phyloP scores from a whole-genome alignment of 1,140 invertebrate genomes.

The Stegodyphus mimosarum region DNA sequence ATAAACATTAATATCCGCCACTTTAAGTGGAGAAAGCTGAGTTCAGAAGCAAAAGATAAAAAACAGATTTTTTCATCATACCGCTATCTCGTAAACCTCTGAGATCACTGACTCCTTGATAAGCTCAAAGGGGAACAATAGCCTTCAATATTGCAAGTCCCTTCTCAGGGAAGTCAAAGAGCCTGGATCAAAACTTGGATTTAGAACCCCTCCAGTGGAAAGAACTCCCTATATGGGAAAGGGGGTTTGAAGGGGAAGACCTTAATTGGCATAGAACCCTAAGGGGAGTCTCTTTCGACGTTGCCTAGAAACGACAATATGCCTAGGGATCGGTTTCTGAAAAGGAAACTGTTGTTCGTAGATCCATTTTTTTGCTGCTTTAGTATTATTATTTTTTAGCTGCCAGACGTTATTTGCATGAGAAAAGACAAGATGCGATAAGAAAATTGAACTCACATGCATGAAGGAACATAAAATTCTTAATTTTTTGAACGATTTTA shows the following conservation, averaged over 20 bases:
- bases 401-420: neutral
- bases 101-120: neutral
- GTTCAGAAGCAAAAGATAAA: constrained; percentile 1
- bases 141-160: constrained; percentile 22
- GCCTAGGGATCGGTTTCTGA: neutral
- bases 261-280: constrained; percentile 45
- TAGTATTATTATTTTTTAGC: too few species aligned
- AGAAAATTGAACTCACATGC: too few species aligned
- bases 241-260: constrained; percentile 1
- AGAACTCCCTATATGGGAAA: neutral
- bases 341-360: neutral
- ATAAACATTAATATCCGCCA: neutral
- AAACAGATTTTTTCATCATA: constrained; percentile 23
- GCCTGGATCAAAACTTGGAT: constrained; percentile 46
- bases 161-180: constrained; percentile 8
- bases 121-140: constrained; percentile 41
- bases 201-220: neutral
- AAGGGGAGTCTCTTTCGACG: neutral
- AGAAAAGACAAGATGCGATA: neutral
- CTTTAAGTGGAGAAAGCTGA: constrained; percentile 4
- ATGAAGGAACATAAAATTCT: too few species aligned
- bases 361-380: neutral
- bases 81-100: neutral
- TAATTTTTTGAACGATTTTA: too few species aligned
- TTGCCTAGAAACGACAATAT: constrained; percentile 32